A percentile compares a stretch with the other conserved stretches of the same genome.
phyloP scores from a whole-genome alignment of 2,113 vertebrate species.

The Strix uralensis region DNA sequence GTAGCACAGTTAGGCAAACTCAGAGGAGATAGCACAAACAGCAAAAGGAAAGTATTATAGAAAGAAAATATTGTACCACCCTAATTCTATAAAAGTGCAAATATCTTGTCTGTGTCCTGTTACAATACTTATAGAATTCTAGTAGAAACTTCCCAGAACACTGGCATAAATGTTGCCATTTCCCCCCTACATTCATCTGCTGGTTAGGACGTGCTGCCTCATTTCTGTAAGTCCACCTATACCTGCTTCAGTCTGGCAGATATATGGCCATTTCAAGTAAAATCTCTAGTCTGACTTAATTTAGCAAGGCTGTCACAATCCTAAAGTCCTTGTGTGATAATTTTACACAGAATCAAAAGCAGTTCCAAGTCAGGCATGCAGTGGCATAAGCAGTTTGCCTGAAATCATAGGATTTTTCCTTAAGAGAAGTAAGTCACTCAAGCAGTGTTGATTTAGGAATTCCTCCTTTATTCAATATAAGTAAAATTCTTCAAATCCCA shows the following conservation, averaged over 20 bases:
- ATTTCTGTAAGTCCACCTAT: not conserved
- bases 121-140: not conserved
- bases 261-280: fast-evolving
- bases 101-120: not conserved
- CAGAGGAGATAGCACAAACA: not conserved
- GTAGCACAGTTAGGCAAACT: not conserved
- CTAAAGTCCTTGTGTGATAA: not conserved
- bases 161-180: not conserved
- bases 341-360: not conserved
- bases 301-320: not conserved
- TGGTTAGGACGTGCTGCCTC: not conserved
- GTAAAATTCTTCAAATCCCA: not conserved
- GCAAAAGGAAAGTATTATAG: not conserved
- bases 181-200: not conserved
- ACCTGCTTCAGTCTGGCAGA: not conserved
- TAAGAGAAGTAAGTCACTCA: not conserved
- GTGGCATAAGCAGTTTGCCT: not conserved
- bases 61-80: not conserved
- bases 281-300: not conserved
- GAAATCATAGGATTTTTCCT: not conserved
- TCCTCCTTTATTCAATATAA: not conserved
- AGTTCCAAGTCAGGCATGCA: not conserved
- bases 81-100: not conserved
- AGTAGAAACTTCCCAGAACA: not conserved
- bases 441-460: not conserved